Evolutionary conservation across 2,797 vertebrate species (phyloP), one percentile per base, ranked within the genome.

Genomic region (Phoxinus dragarum): DNA sequence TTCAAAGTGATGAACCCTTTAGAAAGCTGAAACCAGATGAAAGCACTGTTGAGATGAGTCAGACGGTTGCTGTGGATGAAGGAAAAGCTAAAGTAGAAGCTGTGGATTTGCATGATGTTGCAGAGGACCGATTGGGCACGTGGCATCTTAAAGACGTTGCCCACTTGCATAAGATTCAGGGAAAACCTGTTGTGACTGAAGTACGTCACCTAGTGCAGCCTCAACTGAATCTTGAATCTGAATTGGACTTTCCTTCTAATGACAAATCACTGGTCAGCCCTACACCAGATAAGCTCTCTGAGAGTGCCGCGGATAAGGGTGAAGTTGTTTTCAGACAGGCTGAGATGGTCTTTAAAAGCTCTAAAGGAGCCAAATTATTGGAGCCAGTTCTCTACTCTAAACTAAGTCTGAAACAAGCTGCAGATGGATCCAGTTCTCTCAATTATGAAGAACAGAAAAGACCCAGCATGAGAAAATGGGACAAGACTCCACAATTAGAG

Each of bases 401-500:
- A 74, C 64, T 95, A 10, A n/a, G 88, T 81, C 86, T 93, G 3
- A 88, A 88, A 17, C 92, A 86, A 86, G 44, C 47, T 6, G 4
- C 5, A 0, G 93, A 93, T 74, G 93, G 93, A 0, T 91, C 84
- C 0, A 90, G 90, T 49, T 90, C 67, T 0, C 64, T 94, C 47
- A 91, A 86, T 80, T 95, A 94, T 84, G 93, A 94, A 87, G 94
- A 94, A 69, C 92, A 93, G 34, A 80, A 88, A 47, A 27, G 76
- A 40, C 59, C 4, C 16, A 64, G 6, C 40, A 52, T 2, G 44
- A 77, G 4, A n/a, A 14, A 9, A 42, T 34, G 0, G 17, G 19
- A 21, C 5, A 44, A 36, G n/a, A 71, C 36, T 5, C 59, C 23
- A 19, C 80, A 16, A 36, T 0, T 36, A 23, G 54, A 56, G 19